Evolutionary conservation across 2,888 invertebrate species (phyloP).

Genomic region (Noctua comes): DNA sequence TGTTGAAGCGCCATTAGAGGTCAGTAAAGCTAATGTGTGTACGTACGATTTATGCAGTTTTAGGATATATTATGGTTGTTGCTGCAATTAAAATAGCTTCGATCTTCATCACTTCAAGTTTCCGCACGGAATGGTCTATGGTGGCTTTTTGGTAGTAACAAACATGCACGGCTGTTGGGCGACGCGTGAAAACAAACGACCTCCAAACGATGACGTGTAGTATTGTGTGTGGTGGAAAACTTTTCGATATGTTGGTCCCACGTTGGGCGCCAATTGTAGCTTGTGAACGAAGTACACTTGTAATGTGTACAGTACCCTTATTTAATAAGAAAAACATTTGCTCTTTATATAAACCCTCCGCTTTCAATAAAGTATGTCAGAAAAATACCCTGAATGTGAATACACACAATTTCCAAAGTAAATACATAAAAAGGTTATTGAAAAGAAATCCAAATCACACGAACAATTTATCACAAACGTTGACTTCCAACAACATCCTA

Average conservation of each 20-base stretch:
- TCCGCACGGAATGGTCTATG: slow-evolving; percentile 7
- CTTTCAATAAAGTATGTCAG: slow-evolving; percentile 17
- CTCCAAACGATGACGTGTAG: slow-evolving; percentile 16
- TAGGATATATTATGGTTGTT: background rate
- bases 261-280: slow-evolving; percentile 27
- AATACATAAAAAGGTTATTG: slow-evolving; percentile 46
- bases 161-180: background rate
- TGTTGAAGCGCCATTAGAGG: background rate
- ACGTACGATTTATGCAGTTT: background rate
- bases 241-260: slow-evolving; percentile 9
- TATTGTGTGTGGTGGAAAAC: slow-evolving; percentile 6
- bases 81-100: slow-evolving; percentile 9
- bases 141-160: slow-evolving; percentile 14
- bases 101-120: slow-evolving; percentile 29
- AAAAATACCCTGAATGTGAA: slow-evolving; percentile 31
- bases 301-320: background rate
- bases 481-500: slow-evolving; percentile 59
- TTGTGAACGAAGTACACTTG: background rate
- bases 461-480: slow-evolving; percentile 66
- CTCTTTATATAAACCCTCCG: slow-evolving; percentile 1
- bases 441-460: slow-evolving; percentile 53
- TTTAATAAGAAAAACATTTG: slow-evolving; percentile 18
- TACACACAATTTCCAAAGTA: slow-evolving; percentile 35
- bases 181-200: slow-evolving; percentile 33
- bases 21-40: background rate